phyloP scores from a whole-genome alignment of 2,113 vertebrate species.

The Anarrhichthys ocellatus region DNA sequence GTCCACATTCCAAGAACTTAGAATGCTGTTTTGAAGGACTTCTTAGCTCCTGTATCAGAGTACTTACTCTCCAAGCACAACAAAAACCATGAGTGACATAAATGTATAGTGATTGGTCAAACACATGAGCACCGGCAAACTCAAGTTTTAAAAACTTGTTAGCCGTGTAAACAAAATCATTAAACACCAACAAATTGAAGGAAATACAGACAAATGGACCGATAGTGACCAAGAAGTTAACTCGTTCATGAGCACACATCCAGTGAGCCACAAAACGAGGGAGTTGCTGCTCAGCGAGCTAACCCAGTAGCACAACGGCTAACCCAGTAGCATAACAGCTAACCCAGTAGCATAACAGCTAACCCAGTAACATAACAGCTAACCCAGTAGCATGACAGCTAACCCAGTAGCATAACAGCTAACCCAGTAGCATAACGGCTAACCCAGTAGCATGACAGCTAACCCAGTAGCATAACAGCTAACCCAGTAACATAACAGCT shows the following conservation, averaged over 20 bases:
- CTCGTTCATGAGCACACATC: too few relatives aligned
- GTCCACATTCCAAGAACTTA: too few relatives aligned
- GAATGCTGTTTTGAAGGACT: too few relatives aligned
- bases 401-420: neutral
- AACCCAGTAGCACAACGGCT: neutral
- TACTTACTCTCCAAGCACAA: too few relatives aligned
- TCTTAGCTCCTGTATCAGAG: too few relatives aligned
- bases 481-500: neutral
- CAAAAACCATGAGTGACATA: too few relatives aligned
- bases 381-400: neutral
- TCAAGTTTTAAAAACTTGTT: neutral
- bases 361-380: too few relatives aligned
- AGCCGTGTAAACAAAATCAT: neutral
- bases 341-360: neutral
- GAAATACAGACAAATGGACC: neutral
- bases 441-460: neutral
- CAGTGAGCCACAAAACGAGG: too few relatives aligned
- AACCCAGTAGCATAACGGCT: neutral
- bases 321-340: neutral
- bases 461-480: neutral
- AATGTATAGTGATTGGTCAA: too few relatives aligned
- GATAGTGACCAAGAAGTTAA: neutral
- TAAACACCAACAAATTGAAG: neutral
- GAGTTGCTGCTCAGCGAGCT: neutral
- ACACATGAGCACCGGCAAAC: too few relatives aligned